These are phyloP conservation scores for Punctoribates punctum DNA, from an alignment of 2,888 invertebrate genomes.

Conservation along the genomic window DNA sequence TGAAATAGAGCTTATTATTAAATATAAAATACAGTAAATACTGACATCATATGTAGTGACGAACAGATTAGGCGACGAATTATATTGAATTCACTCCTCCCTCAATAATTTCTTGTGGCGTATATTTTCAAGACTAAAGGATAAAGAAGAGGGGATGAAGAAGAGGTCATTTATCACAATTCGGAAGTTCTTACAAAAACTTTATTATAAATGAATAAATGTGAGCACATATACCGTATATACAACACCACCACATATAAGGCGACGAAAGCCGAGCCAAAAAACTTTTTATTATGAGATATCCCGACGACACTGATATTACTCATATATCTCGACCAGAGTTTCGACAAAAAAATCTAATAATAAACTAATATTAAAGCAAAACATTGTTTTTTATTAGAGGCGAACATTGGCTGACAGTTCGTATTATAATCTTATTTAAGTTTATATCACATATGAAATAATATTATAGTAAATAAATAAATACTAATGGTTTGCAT, in stretches of 20 bases:
- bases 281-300: slow-evolving; percentile 21
- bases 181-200: slow-evolving; percentile 38
- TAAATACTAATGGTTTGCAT: slow-evolving; percentile 32
- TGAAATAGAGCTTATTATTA: slow-evolving; percentile 30
- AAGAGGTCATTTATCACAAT: slow-evolving; percentile 37
- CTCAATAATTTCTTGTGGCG: slow-evolving; percentile 29
- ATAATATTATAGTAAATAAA: slow-evolving; percentile 26
- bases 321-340: background rate
- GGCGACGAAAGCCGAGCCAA: background rate
- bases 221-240: background rate
- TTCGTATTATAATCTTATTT: slow-evolving; percentile 12
- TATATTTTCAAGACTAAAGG: slow-evolving; percentile 30
- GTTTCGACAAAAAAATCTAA: slow-evolving; percentile 17
- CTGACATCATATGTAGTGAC: slow-evolving; percentile 33
- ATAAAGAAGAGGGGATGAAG: slow-evolving; percentile 35
- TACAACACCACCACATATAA: background rate
- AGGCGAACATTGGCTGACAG: background rate
- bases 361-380: slow-evolving; percentile 31
- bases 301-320: slow-evolving; percentile 8
- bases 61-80: slow-evolving; percentile 31
- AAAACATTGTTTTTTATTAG: slow-evolving; percentile 32
- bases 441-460: background rate
- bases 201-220: slow-evolving; percentile 35
- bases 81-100: slow-evolving; percentile 34
- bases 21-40: slow-evolving; percentile 34